Conservation (phyloP, 2,888 invertebrate species). For the Teinopalpus imperialis region DNA sequence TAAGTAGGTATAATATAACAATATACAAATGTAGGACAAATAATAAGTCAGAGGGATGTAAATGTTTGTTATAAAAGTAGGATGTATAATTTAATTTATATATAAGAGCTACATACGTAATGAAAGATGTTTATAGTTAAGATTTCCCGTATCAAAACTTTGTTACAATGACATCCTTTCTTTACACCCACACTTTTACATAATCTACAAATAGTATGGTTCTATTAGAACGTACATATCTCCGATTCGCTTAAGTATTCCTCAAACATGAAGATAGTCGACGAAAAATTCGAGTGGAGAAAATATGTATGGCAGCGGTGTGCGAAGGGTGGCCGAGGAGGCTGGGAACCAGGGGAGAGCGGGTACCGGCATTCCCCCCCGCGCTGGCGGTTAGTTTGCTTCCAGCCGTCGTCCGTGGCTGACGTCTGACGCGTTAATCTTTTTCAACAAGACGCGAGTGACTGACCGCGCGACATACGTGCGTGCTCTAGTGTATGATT, state of each 20-base stretch:
- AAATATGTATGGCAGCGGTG: constrained; percentile 74
- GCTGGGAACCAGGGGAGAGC: constrained; percentile 47
- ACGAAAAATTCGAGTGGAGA: constrained; percentile 80
- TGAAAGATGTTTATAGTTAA: too few species aligned
- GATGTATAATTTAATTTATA: too few species aligned
- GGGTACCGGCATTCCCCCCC: constrained; percentile 52
- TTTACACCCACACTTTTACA: too few species aligned
- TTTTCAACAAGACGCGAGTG: constrained; percentile 60
- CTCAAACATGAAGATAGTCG: constrained; percentile 79
- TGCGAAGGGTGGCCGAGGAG: constrained; percentile 59
- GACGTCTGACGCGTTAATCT: constrained; percentile 44
- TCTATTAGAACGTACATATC: constrained; percentile 69
- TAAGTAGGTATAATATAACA: too few species aligned
- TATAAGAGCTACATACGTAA: too few species aligned
- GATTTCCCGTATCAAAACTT: too few species aligned
- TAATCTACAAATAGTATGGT: constrained; percentile 67
- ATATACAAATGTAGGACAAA: too few species aligned
- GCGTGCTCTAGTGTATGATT: constrained; percentile 54
- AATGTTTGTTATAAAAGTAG: too few species aligned
- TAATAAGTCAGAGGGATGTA: too few species aligned
- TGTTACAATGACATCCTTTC: constrained; percentile 23
- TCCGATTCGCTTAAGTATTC: constrained; percentile 78
- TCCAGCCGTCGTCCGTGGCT: constrained; percentile 46
- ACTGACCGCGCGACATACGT: constrained; percentile 53
- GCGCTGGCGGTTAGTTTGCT: constrained; percentile 57